phyloP scores from a whole-genome alignment of 2,888 invertebrate genomes.

The Orchesella flavescens region DNA sequence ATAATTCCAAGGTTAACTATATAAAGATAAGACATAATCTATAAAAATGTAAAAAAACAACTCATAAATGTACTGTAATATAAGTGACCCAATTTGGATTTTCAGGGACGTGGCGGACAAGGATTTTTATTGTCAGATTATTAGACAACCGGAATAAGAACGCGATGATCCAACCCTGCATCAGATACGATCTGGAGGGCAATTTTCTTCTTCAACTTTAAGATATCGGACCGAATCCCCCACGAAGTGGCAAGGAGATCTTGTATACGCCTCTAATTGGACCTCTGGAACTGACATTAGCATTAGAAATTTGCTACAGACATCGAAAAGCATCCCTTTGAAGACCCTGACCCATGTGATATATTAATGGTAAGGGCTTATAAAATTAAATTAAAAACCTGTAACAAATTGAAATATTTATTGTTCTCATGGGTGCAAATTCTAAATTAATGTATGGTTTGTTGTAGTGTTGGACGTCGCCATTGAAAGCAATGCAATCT shows the following conservation, averaged over 20 bases:
- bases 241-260: constrained; percentile 20
- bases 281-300: too few species aligned
- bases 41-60: too few species aligned
- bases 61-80: neutral
- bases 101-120: constrained; percentile 61
- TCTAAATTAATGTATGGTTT: too few species aligned
- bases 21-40: too few species aligned
- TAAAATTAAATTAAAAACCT: too few species aligned
- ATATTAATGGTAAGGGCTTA: too few species aligned
- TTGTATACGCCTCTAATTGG: too few species aligned
- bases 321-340: neutral
- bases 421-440: too few species aligned
- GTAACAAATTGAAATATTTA: too few species aligned
- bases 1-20: constrained; percentile 75
- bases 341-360: too few species aligned
- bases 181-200: constrained; percentile 47
- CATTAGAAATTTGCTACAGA: neutral
- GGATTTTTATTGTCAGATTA: constrained; percentile 49
- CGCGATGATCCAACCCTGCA: constrained; percentile 46
- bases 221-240: constrained; percentile 38
- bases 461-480: too few species aligned
- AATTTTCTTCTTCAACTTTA: constrained; percentile 61
- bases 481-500: too few species aligned
- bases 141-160: constrained; percentile 28
- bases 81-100: constrained; percentile 5